phyloP scores from a whole-genome alignment of 1,140 invertebrate genomes.

The Anastrepha obliqua region DNA sequence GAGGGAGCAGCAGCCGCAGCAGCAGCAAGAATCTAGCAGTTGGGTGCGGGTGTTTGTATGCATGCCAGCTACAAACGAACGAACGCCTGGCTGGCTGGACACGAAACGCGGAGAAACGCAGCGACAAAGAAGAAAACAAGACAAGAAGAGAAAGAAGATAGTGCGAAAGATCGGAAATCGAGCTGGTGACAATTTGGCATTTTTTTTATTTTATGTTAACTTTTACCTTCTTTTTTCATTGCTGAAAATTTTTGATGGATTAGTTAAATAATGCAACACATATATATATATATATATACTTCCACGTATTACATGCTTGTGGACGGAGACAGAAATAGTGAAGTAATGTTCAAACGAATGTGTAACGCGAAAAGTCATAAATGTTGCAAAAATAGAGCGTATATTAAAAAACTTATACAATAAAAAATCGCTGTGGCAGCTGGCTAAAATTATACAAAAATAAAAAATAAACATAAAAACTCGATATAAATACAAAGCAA shows the following conservation, averaged over 20 bases:
- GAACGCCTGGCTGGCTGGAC: neutral
- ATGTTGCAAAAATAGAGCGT: neutral
- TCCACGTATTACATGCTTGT: constrained; percentile 20
- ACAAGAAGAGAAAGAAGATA: constrained; percentile 1
- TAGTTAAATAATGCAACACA: constrained; percentile 6
- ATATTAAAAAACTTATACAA: neutral
- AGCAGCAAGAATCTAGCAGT: neutral
- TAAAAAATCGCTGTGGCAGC: neutral
- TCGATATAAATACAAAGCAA: constrained; percentile 5
- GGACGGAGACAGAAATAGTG: neutral
- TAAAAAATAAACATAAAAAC: neutral
- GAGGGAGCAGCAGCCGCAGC: neutral
- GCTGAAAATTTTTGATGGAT: neutral
- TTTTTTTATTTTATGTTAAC: constrained; percentile 11
- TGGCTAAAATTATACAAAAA: neutral
- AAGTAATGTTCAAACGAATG: neutral
- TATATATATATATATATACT: neutral
- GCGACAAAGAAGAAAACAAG: constrained; percentile 14
- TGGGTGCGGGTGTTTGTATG: constrained; percentile 36
- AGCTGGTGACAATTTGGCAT: constrained; percentile 22
- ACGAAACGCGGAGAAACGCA: constrained; percentile 45
- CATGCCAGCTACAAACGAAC: constrained; percentile 15
- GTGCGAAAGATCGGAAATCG: constrained; percentile 5
- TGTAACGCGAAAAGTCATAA: constrained; percentile 1
- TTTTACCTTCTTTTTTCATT: constrained; percentile 12